Base-by-base conservation (phyloP, 2,113 vertebrate species). In the Prunella fulvescens region DNA sequence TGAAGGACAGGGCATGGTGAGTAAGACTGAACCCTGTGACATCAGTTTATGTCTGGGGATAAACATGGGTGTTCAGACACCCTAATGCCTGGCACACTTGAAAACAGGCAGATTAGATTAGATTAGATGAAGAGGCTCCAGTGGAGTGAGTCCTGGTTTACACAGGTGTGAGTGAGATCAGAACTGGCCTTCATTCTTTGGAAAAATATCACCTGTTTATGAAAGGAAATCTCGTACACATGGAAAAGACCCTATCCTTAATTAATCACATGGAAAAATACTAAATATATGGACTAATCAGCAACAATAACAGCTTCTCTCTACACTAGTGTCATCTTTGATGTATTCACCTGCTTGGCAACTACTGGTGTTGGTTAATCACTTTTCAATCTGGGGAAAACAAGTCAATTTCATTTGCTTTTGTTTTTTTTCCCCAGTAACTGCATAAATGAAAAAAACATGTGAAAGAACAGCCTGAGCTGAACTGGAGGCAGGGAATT, bases 101-200 rank as follows among this genome's bases (percentile, higher is more conserved):
- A 67, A 88, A 89, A 76, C 1, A 79, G n/a, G 28, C 48, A 76
- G 86, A 72, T 76, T 67, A 71, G 84, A 90, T 76, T 77, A 69
- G 82, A 91, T 78, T 81, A 76, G 83, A 69, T 67, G 48, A 82
- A 84, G 44, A 53, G n/a, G 42, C 48, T 95, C 70, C 77, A 79
- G 37, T 45, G 62, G 65, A 89, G 65, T 76, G 74, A 91, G 77
- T 69, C 57, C 84, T 91, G 77, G 81, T 95, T 97, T 96, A 93
- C 84, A 82, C 88, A 95, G 89, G 89, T 95, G 95, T 79, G 84
- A 92, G 61, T 95, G 96, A 95, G 93, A 91, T 96, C 94, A 97
- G 86, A 95, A 92, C 89, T 95, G 96, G 95, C 94, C 37, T 87
- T 72, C 81, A 61, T 64, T 89, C 57, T 89, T 47, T 86, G 92